Conservation (phyloP, 2,113 vertebrate species). For the Euleptes europaea region DNA sequence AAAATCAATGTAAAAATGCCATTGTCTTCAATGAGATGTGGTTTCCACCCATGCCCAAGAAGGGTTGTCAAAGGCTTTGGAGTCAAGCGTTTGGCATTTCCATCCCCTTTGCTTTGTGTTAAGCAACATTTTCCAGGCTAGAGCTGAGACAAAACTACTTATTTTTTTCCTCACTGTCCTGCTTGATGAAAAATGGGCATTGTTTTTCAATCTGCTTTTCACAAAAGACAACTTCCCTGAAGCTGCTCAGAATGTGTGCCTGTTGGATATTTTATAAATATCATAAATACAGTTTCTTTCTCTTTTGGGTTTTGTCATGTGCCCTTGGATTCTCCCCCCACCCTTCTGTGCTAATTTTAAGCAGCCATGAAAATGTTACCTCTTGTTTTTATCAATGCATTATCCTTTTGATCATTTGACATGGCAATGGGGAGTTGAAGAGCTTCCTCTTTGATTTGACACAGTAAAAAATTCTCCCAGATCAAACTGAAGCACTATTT, state of each 20-base stretch:
- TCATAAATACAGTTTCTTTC: not conserved
- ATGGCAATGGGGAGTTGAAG: conserved; percentile 26
- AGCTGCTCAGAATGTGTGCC: not conserved
- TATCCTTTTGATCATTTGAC: conserved; percentile 38
- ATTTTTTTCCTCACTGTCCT: not conserved
- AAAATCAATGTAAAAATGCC: too few relatives aligned
- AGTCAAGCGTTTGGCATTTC: too few relatives aligned
- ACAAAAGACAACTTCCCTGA: not conserved
- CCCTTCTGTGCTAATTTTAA: conserved; percentile 41
- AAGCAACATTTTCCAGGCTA: too few relatives aligned
- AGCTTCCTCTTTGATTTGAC: conserved; percentile 65
- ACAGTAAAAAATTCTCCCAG: conserved; percentile 59
- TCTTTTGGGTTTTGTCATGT: not conserved
- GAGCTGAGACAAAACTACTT: too few relatives aligned
- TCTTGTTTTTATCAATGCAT: conserved; percentile 35
- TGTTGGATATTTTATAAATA: not conserved
- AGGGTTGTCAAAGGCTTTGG: too few relatives aligned
- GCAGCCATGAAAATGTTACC: conserved; percentile 24
- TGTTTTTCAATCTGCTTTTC: not conserved
- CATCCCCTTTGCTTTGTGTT: too few relatives aligned
- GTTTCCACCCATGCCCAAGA: too few relatives aligned
- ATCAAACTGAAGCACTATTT: conserved; percentile 69
- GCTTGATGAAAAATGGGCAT: not conserved
- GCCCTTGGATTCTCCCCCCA: accelerated
- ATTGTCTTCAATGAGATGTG: too few relatives aligned